Conservation (phyloP, 2,888 invertebrate species). For the Synanthedon tipuliformis region DNA sequence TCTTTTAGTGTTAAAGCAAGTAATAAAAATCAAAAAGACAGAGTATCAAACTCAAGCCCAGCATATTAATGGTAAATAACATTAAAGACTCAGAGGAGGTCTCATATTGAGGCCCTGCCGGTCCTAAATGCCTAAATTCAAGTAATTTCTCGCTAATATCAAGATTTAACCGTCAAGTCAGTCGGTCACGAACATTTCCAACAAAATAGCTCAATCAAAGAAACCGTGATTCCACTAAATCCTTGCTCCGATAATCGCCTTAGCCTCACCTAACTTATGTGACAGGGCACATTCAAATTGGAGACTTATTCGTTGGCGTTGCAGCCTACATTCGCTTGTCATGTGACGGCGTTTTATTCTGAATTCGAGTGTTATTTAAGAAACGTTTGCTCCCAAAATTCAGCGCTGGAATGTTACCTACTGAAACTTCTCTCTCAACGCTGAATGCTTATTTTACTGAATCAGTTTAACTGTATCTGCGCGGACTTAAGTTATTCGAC, state of each 20-base stretch:
- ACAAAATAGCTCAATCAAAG: background rate
- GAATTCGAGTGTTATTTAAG: background rate
- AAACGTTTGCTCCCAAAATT: background rate
- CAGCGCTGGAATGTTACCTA: background rate
- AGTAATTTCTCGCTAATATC: too few species aligned
- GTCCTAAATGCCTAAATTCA: too few species aligned
- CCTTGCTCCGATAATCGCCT: background rate
- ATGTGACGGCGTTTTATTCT: background rate
- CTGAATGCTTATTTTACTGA: background rate
- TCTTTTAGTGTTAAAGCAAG: too few species aligned
- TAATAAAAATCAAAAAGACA: too few species aligned
- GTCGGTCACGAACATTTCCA: background rate
- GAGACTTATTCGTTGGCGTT: background rate
- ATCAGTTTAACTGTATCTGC: background rate
- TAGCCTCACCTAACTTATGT: background rate
- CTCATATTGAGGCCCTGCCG: too few species aligned
- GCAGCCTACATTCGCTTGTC: background rate
- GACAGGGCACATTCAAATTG: background rate
- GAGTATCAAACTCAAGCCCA: too few species aligned
- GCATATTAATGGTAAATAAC: too few species aligned
- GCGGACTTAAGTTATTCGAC: too few species aligned
- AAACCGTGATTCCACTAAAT: background rate
- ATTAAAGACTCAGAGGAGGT: too few species aligned
- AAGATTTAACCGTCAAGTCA: too few species aligned
- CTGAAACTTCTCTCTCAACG: background rate